These are phyloP conservation scores for Halichoerus grypus DNA, from an alignment of 2,113 vertebrate species.

Conservation along the genomic window DNA sequence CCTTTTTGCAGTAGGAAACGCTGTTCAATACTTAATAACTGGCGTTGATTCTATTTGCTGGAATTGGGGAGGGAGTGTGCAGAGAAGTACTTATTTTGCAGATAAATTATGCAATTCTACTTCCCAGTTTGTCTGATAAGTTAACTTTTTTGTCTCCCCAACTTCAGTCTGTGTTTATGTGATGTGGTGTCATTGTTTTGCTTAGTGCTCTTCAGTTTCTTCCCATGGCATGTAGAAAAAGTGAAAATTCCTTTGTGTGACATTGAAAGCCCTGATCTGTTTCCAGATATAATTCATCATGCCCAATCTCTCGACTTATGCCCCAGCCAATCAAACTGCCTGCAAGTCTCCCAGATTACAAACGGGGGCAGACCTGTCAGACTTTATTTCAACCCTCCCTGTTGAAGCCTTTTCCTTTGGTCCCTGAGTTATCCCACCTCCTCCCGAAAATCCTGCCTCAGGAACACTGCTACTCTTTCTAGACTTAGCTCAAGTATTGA, in stretches of 20 bases:
- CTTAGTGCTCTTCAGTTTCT: not conserved
- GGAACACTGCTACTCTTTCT: not conserved
- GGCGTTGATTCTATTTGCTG: not conserved
- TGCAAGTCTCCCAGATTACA: not conserved
- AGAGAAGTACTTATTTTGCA: not conserved
- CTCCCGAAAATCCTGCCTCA: not conserved
- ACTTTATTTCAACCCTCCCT: not conserved
- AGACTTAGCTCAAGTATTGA: not conserved
- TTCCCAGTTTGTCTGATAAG: not conserved
- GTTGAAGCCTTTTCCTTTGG: not conserved
- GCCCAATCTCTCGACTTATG: not conserved
- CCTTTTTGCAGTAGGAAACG: not conserved
- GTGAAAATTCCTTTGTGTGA: not conserved
- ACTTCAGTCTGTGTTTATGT: not conserved
- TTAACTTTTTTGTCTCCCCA: not conserved
- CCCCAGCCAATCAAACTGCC: not conserved
- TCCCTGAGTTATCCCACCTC: accelerated
- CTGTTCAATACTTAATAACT: not conserved
- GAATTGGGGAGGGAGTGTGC: not conserved
- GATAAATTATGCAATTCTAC: not conserved
- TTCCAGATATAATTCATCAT: not conserved
- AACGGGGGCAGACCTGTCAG: not conserved
- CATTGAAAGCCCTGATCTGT: not conserved
- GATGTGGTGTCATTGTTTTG: not conserved
- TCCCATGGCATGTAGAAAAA: not conserved